These are phyloP conservation scores for Pristionchus fissidentatus DNA, from an alignment of 2,888 invertebrate species.

Conservation along the genomic window DNA sequence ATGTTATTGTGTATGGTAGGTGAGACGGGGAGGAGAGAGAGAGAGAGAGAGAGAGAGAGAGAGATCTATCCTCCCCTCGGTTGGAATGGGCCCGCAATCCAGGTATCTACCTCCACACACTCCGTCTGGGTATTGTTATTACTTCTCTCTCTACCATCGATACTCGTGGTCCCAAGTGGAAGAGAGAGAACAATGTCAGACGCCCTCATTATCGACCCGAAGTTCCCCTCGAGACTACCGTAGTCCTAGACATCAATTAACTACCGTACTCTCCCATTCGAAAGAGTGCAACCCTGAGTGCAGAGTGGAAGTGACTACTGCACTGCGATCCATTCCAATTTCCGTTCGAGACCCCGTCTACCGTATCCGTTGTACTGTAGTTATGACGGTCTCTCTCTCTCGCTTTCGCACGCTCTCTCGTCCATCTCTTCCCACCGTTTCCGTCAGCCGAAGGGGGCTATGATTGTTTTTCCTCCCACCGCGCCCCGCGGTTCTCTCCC, in stretches of 20 bases:
- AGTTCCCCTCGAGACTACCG: not conserved
- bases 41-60: no score
- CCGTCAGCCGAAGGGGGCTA: not conserved
- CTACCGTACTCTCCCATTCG: not conserved
- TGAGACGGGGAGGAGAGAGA: no score
- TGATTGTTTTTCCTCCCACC: slow-evolving; percentile 29
- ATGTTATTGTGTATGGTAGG: slow-evolving; percentile 20
- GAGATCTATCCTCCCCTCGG: not conserved
- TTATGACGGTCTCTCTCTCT: not conserved
- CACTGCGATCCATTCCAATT: not conserved
- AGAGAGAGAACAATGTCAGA: not conserved
- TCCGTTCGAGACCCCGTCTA: not conserved
- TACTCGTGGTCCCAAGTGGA: not conserved
- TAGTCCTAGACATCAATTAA: no score
- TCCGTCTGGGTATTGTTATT: slow-evolving; percentile 37
- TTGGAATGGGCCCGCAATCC: slow-evolving; percentile 23
- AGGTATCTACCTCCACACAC: not conserved
- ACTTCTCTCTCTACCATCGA: no score
- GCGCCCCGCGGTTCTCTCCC: no score
- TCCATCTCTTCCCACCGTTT: not conserved
- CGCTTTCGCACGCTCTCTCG: not conserved
- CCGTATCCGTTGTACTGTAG: slow-evolving; percentile 31
- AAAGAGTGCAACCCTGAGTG: not conserved
- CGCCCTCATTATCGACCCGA: not conserved
- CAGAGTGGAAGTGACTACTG: no score